Evolutionary conservation across 2,888 invertebrate genomes (phyloP), one percentile per base, ranked within the genome.

Genomic region (Norana najaformis): DNA sequence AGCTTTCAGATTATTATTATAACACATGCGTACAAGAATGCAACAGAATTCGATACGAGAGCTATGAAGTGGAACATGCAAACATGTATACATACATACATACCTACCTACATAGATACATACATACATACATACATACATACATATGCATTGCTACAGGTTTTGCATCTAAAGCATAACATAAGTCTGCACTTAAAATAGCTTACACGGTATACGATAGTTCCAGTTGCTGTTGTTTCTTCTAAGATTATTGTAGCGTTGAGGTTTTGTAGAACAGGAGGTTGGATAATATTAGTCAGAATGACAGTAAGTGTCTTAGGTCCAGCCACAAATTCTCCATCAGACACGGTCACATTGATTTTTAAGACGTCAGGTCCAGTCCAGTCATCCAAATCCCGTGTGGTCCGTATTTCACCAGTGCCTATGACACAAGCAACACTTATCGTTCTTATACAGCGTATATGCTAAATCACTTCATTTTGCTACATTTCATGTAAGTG

Each of bases 331-430:
- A 36, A 85, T 37, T 18, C 36, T 37, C 18, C 18, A 36, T 85
- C 85, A 35, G 85, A 36, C 18, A 85, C 36, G 18, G 36, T 36
- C 6, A 85, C 36, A 23, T 14, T 85, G 85, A 85, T 23, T 30
- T 85, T 85, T 34, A 85, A 85, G 35, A 36, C 85, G 23, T 37
- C 85, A 37, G 85, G 85, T 36, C 85, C 85, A 6, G 85, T 85
- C 85, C 85, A 85, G 85, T 85, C 85, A 85, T 36, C 36, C 37
- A 85, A 37, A 36, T 6, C 2, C 69, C 1, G n/a, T 13, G n/a
- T 69, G 30, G 69, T n/a, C 0, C 30, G 30, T 69, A 69, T 11
- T 69, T n/a, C 18, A 69, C 69, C 47, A 23, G 20, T 11, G 47
- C 11, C 47, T 47, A 47, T 47, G 23, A 69, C n/a, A 69, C 8